Conservation (phyloP, 2,113 vertebrate genomes). For the Bufo bufo region DNA sequence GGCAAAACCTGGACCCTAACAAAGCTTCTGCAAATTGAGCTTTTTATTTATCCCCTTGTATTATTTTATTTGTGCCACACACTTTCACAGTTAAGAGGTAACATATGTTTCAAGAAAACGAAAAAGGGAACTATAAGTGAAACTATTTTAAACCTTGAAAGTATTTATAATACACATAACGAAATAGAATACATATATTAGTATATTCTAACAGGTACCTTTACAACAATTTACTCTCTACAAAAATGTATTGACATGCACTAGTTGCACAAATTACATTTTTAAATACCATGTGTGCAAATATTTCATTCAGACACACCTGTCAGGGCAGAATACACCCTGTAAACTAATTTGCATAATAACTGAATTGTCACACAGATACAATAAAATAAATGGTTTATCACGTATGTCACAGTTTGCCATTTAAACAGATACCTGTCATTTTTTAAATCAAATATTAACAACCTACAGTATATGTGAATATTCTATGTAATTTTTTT, state of each 20-base stretch:
- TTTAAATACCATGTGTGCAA: background rate
- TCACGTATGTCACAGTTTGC: background rate
- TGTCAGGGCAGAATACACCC: background rate
- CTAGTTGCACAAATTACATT: too few relatives aligned
- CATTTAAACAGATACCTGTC: too few relatives aligned
- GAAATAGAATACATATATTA: background rate
- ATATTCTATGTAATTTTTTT: too few relatives aligned
- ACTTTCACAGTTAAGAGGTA: background rate
- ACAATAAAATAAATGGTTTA: background rate
- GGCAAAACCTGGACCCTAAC: slow-evolving; percentile 33
- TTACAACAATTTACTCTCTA: background rate
- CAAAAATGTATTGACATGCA: background rate
- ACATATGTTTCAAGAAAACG: background rate
- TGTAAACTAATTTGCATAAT: background rate
- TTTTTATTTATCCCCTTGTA: slow-evolving; percentile 12
- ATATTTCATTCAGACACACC: background rate
- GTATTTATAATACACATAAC: background rate
- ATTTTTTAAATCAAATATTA: too few relatives aligned
- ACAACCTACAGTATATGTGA: too few relatives aligned
- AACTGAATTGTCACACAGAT: background rate
- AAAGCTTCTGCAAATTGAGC: slow-evolving; percentile 25
- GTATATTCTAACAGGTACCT: background rate
- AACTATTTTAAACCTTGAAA: background rate
- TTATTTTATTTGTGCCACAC: slow-evolving; percentile 10
- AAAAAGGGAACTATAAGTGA: background rate